These are phyloP conservation scores for Falco rusticolus DNA, from an alignment of 2,797 vertebrate genomes.

Conservation along the genomic window DNA sequence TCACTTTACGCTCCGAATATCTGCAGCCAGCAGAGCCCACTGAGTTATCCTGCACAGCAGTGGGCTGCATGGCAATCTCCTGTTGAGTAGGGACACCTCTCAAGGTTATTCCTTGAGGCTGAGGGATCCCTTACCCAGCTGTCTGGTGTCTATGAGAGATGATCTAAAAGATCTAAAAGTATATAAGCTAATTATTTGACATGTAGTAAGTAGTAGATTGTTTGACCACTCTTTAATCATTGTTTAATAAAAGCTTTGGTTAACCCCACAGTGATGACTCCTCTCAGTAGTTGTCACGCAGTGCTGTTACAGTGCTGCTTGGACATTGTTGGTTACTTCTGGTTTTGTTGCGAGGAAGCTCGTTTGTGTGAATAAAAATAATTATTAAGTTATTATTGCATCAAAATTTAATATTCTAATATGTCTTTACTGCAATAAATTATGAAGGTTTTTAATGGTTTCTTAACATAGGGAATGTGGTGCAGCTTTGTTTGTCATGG, in stretches of 20 bases:
- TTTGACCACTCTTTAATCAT: background rate
- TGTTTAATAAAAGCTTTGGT: background rate
- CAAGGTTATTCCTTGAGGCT: background rate
- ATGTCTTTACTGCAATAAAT: background rate
- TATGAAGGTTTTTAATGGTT: background rate
- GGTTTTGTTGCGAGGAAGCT: background rate
- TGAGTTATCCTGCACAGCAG: background rate
- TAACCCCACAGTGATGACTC: background rate
- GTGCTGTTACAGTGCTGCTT: background rate
- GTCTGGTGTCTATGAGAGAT: background rate
- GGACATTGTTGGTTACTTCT: background rate
- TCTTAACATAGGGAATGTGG: background rate
- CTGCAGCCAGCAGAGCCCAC: background rate
- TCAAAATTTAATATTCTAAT: background rate
- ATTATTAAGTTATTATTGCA: background rate
- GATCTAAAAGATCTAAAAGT: background rate
- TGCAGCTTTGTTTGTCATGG: background rate
- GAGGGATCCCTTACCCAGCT: background rate
- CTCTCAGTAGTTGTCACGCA: background rate
- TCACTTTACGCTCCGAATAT: background rate
- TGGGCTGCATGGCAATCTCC: rapidly evolving
- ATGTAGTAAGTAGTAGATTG: background rate
- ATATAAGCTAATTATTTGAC: background rate
- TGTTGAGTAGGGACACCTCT: background rate
- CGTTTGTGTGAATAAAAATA: background rate